Conservation (phyloP, 2,113 vertebrate species). For the Zapornia atra region DNA sequence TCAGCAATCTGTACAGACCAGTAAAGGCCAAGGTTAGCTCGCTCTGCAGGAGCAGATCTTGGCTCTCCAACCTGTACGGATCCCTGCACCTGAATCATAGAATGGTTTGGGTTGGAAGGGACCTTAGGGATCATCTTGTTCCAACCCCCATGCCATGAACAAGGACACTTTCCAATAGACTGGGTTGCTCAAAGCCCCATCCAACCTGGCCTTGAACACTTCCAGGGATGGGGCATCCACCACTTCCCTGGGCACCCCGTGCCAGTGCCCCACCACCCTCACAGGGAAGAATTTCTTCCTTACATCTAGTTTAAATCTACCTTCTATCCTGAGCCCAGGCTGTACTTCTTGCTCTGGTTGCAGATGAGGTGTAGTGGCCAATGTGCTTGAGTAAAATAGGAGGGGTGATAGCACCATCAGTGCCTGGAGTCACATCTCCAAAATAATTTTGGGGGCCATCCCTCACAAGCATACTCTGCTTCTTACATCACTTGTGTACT, state of each 20-base stretch:
- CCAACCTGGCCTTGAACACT: no score
- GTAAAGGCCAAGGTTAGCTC: neutral
- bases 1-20: neutral
- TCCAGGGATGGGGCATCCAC: no score
- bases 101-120: no score
- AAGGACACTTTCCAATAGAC: no score
- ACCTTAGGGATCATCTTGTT: no score
- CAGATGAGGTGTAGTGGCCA: neutral
- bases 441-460: neutral
- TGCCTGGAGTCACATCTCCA: neutral
- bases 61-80: neutral
- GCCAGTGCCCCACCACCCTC: no score
- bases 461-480: neutral
- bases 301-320: no score
- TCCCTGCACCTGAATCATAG: neutral
- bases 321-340: neutral
- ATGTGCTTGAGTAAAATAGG: fast-evolving
- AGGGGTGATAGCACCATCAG: neutral
- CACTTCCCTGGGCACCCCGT: no score
- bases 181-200: no score
- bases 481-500: neutral
- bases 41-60: neutral
- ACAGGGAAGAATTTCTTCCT: no score
- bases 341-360: neutral
- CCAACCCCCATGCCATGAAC: no score